Base-by-base conservation (phyloP, 2,797 vertebrate genomes). In the Xenops minutus region DNA sequence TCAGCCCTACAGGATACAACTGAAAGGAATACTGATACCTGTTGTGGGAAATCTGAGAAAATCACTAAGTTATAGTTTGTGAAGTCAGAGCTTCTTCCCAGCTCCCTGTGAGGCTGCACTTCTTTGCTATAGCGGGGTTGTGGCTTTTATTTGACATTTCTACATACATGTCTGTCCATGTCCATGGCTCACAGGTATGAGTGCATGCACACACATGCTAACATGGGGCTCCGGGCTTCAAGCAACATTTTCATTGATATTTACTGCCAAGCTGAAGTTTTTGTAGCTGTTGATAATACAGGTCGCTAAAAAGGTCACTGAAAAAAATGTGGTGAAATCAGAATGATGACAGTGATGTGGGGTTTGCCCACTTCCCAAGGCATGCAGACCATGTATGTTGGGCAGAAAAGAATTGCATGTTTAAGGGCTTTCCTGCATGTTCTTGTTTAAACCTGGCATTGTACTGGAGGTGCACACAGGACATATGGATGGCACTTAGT, bases 121-220 rank as follows among this genome's bases (percentile, higher is more conserved):
- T 24, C 52, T 68, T 54, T 34, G 78, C 37, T 14, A 67, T 7
- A 41, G 19, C 0, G 0, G 66, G 37, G 24, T 1, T 51, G 36
- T 16, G 63, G 37, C 17, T 51, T 64, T 12, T 17, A 77, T 26
- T 17, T 75, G 64, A 24, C 15, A 17, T 52, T 72, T 55, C 62
- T 55, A 52, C 49, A 22, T 8, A 11, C 9, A 0, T 0, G 1
- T 76, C 39, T 3, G 18, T 12, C 36, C 1, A 1, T 6, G 37
- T 32, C 68, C 15, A 4, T 0, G 24, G 32, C 58, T 46, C 48
- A 24, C 0, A 1, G 27, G 12, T 8, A 11, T 20, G 21, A 0
- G 3, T n/a, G 24, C 30, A 27, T 5, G 29, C 24, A 56, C 1
- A 22, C 32, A 82, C 3, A 30, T 13, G 22, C 37, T 44, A 46